Base-by-base conservation (phyloP, 2,113 vertebrate species). In the Oreochromis spilurus region DNA sequence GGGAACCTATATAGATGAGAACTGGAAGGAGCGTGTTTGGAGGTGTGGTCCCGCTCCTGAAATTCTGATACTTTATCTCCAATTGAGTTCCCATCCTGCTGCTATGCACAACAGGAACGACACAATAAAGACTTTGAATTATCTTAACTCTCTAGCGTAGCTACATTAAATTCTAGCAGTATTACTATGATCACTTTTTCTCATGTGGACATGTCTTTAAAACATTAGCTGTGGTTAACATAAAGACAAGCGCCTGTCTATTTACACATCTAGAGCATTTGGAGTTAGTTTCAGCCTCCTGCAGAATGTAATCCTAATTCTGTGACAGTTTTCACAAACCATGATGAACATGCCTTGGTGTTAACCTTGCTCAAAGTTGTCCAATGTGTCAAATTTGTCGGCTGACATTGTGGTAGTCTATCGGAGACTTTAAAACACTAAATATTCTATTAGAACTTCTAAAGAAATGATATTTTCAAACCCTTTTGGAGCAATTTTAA, bases 11-110 rank as follows among this genome's bases (percentile, higher is more conserved):
- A 60, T 60, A 60, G 26, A 36, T 36, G 58, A 19, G 58, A 19
- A 62, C 3, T 2, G 0, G 29, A 0, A 60, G 29, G 29, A 60
- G 57, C 3, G 0, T 62, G 9, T 62, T 62, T 36, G 58, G 31
- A 62, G 31, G 58, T 62, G 58, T 36, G 58, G 29, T 62, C 29
- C 29, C 19, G 58, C 58, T 62, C 31, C 58, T 62, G 58, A 62
- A 62, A 62, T 62, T 36, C 31, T 11, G 58, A 62, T 60, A 60
- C 16, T 60, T 60, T 4, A 60, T 60, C 57, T 60, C 57, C 57
- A 60, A 4, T 36, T 62, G 38, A 40, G 36, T 70, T 36, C 62
- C 36, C 34, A 65, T 67, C 62, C 62, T 40, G 11, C 62, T 67
- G 62, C 7, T 21, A 40, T 38, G 36, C 62, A 70, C n/a, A 43